These are phyloP conservation scores for Reticulitermes speratus DNA, from an alignment of 1,140 invertebrate species.

Conservation along the genomic window DNA sequence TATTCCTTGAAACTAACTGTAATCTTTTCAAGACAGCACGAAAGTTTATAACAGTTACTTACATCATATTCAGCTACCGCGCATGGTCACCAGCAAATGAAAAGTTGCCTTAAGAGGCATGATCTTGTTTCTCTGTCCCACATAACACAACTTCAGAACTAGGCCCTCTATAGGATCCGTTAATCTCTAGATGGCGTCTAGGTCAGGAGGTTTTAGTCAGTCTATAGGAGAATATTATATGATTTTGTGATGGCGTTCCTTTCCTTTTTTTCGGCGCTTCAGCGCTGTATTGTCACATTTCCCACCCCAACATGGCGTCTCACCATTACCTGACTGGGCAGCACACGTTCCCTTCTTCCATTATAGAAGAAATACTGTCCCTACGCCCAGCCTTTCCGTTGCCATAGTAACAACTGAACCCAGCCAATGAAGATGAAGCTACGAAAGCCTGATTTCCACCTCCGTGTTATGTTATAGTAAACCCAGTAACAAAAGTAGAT, in stretches of 20 bases:
- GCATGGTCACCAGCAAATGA: too few relatives aligned
- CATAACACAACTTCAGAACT: too few relatives aligned
- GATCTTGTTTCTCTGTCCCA: too few relatives aligned
- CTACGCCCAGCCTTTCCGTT: constrained; percentile 11
- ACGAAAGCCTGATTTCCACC: neutral
- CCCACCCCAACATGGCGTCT: constrained; percentile 11
- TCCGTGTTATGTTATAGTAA: neutral
- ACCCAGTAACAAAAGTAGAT: neutral
- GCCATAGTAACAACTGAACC: neutral
- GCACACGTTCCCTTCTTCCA: neutral
- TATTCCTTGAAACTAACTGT: too few relatives aligned
- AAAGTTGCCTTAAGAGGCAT: too few relatives aligned
- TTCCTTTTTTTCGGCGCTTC: neutral
- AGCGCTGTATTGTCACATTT: neutral
- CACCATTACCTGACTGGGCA: neutral
- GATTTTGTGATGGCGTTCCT: neutral
- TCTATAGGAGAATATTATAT: neutral
- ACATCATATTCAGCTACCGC: too few relatives aligned
- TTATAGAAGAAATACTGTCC: constrained; percentile 5
- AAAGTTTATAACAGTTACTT: too few relatives aligned
- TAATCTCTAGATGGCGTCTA: neutral
- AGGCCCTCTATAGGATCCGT: too few relatives aligned
- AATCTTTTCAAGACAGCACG: too few relatives aligned
- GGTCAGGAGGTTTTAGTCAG: neutral
- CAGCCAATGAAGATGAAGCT: neutral